A percentile compares a stretch with the other conserved stretches of the same genome.
Evolutionary conservation across 30 jellyfish, hydroid and myxozoan species (phyloP).

Genomic region (Aurelia sp.): DNA sequence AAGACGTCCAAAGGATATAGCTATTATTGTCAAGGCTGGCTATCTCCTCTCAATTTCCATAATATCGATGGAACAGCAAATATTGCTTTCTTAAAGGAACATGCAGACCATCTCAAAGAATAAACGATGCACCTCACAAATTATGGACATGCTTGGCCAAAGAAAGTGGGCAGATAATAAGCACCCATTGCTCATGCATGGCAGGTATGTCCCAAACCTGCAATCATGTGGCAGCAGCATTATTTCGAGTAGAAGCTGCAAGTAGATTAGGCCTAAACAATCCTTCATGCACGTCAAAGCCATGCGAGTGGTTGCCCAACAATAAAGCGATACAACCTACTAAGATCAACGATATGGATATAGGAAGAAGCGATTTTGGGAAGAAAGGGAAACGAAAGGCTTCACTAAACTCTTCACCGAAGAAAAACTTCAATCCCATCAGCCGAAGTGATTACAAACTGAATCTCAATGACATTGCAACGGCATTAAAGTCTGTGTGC

Average conservation of each 20-base stretch:
- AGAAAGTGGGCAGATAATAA: conserved; percentile 28
- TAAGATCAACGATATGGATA: too few relatives aligned
- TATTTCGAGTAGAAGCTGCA: too few relatives aligned
- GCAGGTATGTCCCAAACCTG: conserved; percentile 59
- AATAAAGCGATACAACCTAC: too few relatives aligned
- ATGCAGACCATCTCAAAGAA: conserved; percentile 34
- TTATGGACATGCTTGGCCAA: conserved; percentile 49
- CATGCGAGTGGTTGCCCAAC: conserved; percentile 55
- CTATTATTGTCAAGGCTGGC: conserved; percentile 58
- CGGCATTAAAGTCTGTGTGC: too few relatives aligned
- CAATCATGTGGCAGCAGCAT: neutral
- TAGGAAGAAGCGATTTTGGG: too few relatives aligned
- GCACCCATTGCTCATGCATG: conserved; percentile 65
- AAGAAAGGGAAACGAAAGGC: too few relatives aligned
- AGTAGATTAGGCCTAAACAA: too few relatives aligned
- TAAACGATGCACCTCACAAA: conserved; percentile 39
- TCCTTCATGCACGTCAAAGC: conserved; percentile 23
- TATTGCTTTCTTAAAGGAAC: conserved; percentile 37
- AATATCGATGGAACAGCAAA: neutral
- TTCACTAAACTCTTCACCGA: too few relatives aligned
- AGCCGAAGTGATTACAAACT: too few relatives aligned
- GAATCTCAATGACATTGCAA: too few relatives aligned
- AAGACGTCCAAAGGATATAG: conserved; percentile 67
- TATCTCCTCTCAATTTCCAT: conserved; percentile 9
- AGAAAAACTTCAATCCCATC: too few relatives aligned